Evolutionary conservation across 2,797 vertebrate species (phyloP), one percentile per base, ranked within the genome.

Genomic region (Choloepus didactylus): DNA sequence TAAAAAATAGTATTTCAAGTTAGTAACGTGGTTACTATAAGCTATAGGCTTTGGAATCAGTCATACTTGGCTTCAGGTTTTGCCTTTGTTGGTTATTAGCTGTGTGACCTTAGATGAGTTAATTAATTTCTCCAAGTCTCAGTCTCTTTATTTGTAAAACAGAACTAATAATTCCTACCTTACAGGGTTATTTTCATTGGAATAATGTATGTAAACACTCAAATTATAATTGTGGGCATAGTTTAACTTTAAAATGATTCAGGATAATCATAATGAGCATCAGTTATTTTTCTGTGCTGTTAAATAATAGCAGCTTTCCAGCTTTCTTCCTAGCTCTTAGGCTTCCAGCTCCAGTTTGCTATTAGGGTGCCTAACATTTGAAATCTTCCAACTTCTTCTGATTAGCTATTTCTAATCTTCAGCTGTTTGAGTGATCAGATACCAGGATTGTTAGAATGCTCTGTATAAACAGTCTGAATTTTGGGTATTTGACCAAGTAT

Each of bases 1-100:
- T 35, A 35, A 35, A 81, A 56, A 90, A 60, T 88, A 92, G 41
- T 56, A 25, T 86, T 79, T 83, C n/a, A 87, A 60, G 27, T 89
- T 18, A 76, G 21, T 54, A 38, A 14, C 21, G 16, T 77, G 11
- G 18, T 75, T 92, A 84, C 72, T 66, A 60, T 73, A 82, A 89
- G 29, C 54, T 51, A 3, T 46, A 69, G 64, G 16, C 49, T 91
- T 83, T 84, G 54, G 35, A 66, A 29, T 84, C 27, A 18, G 14
- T 77, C 76, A 49, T 51, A 12, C 15, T 49, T 88, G 21, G 46
- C 16, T 92, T 84, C 8, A 69, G 31, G 25, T 95, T 67, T 76
- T 87, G 41, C 5, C 76, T 79, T 31, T 88, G 21, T 94, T 60
- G 84, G 6, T 80, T 66, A 46, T 8, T 46, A 69, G 25, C n/a